These are phyloP conservation scores for Choristoneura fumiferana DNA, from an alignment of 1,140 invertebrate species.

Conservation along the genomic window DNA sequence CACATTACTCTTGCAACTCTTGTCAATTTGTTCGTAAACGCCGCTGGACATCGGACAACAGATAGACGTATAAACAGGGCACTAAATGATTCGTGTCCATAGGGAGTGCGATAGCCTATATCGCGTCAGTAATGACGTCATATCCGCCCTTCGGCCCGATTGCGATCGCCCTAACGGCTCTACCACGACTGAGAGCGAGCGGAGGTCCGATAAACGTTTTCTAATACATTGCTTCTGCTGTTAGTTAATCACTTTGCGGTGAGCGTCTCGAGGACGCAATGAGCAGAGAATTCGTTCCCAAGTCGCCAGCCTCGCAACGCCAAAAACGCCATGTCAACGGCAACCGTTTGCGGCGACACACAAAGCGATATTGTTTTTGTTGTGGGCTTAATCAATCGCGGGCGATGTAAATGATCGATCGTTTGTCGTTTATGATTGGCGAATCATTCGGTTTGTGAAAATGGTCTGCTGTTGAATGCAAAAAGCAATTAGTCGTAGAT, in stretches of 20 bases:
- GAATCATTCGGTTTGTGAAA: background rate
- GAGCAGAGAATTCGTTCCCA: too few species aligned
- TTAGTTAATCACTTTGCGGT: too few species aligned
- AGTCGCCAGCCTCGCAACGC: too few species aligned
- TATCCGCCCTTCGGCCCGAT: slow-evolving; percentile 17
- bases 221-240: too few species aligned
- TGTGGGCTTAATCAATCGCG: slow-evolving; percentile 14
- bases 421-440: background rate
- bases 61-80: background rate
- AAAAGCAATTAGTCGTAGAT: too few species aligned
- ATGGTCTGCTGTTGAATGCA: too few species aligned
- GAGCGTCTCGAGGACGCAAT: too few species aligned
- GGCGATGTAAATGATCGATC: background rate
- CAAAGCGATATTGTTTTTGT: slow-evolving; percentile 15
- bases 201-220: too few species aligned
- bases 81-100: slow-evolving; percentile 11
- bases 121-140: slow-evolving; percentile 26
- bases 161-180: background rate
- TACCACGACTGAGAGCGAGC: too few species aligned
- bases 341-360: slow-evolving; percentile 12
- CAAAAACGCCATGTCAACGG: slow-evolving; percentile 15
- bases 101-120: slow-evolving; percentile 11
- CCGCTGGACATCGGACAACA: background rate
- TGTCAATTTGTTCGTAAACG: background rate
- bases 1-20: background rate